Conservation (phyloP, 2,797 vertebrate genomes). For the Diglossa cyanea region DNA sequence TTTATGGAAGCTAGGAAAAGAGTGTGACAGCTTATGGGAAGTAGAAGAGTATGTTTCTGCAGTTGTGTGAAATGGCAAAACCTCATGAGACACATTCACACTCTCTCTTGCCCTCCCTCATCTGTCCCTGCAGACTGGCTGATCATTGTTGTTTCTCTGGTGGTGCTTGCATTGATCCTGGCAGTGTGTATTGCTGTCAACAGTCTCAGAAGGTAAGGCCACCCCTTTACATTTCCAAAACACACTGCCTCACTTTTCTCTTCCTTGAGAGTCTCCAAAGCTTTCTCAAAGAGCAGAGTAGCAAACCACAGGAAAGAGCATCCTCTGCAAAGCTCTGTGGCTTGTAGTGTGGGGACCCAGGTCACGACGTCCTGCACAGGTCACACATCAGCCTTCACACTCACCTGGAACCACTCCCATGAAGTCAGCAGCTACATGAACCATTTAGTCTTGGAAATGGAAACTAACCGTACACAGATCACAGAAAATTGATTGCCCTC, state of each 20-base stretch:
- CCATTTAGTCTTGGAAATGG: not conserved
- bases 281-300: not conserved
- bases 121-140: conserved; percentile 72
- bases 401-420: not conserved
- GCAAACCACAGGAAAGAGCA: not conserved
- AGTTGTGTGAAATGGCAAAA: not conserved
- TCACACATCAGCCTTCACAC: not conserved
- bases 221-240: not conserved
- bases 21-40: not conserved
- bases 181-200: conserved; percentile 78
- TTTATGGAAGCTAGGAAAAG: not conserved
- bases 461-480: not conserved
- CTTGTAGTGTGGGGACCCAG: not conserved
- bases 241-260: not conserved
- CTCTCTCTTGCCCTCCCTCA: not conserved
- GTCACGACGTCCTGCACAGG: not conserved
- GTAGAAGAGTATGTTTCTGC: not conserved
- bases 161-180: conserved; percentile 74
- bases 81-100: rapidly evolving
- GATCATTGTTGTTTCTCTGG: conserved; percentile 71
- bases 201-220: conserved; percentile 74
- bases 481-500: not conserved
- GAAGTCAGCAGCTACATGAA: not conserved
- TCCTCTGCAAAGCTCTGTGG: not conserved
- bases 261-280: not conserved